Base-by-base conservation (phyloP, 2,113 vertebrate genomes). In the Sander vitreus region DNA sequence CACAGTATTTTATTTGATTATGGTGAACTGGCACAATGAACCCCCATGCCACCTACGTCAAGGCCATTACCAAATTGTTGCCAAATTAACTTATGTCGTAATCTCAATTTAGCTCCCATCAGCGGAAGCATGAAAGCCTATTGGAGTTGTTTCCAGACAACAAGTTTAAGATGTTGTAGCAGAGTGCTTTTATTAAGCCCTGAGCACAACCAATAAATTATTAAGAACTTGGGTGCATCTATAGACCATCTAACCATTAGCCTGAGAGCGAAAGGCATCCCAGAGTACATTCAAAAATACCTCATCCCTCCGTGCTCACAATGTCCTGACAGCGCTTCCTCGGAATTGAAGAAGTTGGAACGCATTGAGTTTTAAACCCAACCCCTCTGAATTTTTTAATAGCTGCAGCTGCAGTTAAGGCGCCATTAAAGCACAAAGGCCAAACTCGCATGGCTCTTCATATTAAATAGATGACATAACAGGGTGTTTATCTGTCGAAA, bases 171-270 rank as follows among this genome's bases (percentile, higher is more conserved):
- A 80, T 43, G 68, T 66, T 63, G 83, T 73, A 72, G 78, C 69
- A 39, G 55, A 80, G 65, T 90, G 88, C 86, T 89, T 94, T 93
- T 93, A 92, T 91, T 92, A 90, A 91, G 88, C 87, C 92, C 73
- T 18, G 73, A 87, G 86, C 80, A 71, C 70, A 69, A 54, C 51
- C 59, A 80, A 92, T 95, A 80, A 95, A 96, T 95, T 94, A 95
- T 95, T 95, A 86, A 95, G 74, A 79, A 76, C 77, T 27, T 30
- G 78, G 71, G 91, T 91, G 85, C 91, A 94, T 94, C 91, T 92
- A 93, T 86, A 91, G 89, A 91, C 68, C 89, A 89, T 93, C 92
- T 90, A 93, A 90, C 93, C 93, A 95, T 95, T 95, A 95, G 92
- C 68, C 81, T 68, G 73, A 85, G 81, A 92, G 85, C 74, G 48